Percentiles rank a stretch among this genome's conserved stretches.
These are phyloP conservation scores for Leuciscus waleckii DNA, from an alignment of 2,797 vertebrate species.

Conservation along the genomic window DNA sequence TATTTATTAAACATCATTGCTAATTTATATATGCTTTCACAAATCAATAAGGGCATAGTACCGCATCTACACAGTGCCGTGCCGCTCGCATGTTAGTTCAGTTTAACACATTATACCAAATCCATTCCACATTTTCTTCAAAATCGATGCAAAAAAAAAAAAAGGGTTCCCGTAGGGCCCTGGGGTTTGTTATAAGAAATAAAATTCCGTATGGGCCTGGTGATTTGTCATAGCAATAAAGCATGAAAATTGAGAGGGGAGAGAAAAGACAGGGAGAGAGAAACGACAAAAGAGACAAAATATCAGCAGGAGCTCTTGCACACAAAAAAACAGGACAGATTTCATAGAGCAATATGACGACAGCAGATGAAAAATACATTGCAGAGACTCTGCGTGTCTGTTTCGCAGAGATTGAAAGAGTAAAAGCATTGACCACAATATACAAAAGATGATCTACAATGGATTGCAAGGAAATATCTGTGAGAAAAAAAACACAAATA, in stretches of 20 bases:
- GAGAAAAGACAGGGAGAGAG: neutral
- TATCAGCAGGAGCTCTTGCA: slow-evolving; percentile 5
- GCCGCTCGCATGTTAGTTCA: neutral
- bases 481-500: neutral
- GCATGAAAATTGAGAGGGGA: neutral
- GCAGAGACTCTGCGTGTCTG: neutral
- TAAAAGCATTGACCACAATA: neutral
- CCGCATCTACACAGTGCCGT: too few species aligned
- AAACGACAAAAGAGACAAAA: slow-evolving; percentile 19
- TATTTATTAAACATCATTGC: slow-evolving; percentile 5
- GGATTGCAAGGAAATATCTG: neutral
- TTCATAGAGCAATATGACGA: slow-evolving; percentile 2
- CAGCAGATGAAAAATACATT: neutral
- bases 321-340: neutral
- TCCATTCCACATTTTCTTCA: neutral
- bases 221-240: slow-evolving; percentile 5
- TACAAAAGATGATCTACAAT: neutral
- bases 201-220: neutral
- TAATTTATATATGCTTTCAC: neutral
- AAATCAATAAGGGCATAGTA: neutral
- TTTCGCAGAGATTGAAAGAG: neutral
- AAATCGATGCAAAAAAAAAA: neutral
- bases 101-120: neutral
- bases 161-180: too few species aligned
- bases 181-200: too few species aligned